Evolutionary conservation across 2,888 invertebrate species (phyloP), one percentile per base, ranked within the genome.

Genomic region (Vannuccia rotundouncinata): DNA sequence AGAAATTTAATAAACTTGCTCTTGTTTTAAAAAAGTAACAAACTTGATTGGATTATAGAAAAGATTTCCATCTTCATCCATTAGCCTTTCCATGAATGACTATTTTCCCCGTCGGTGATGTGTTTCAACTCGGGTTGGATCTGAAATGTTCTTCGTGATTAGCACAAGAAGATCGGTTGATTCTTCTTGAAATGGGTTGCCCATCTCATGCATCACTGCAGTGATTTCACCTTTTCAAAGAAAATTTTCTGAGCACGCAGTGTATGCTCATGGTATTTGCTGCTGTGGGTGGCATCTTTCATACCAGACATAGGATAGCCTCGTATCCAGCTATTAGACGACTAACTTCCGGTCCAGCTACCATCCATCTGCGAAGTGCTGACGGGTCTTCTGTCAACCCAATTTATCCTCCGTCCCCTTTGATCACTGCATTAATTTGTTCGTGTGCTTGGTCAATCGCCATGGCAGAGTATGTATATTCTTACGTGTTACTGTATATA

Each of bases 301-400:
- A 29, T 28, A 17, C 66, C 25, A n/a, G 66, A 66, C 17, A 22
- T 45, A n/a, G n/a, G n/a, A 28, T 25, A 59, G 75, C 75, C 75
- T 27, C 75, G 27, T 75, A 75, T 29, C 31, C 22, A 31, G 75
- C 29, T 31, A 82, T 79, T 10, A 84, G 27, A 10, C 74, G 74
- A 59, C 80, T 82, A 0, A 83, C 79, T 78, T 84, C 82, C 30
- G 84, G 84, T 28, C 83, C 82, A 73, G 83, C 78, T n/a, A 84
- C 78, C 83, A 83, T 84, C 84, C 84, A 84, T 31, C 84, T 79
- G 66, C 80, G 31, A 2, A 84, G 82, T 59, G 81, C 82, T 76
- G 81, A 30, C 30, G 81, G 81, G 74, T 83, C 79, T 74, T 84
- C 84, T 30, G 82, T 66, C 10, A 66, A n/a, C 10, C 66, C 66